Conservation (phyloP, 1,140 invertebrate genomes). For the Heliconius himera region DNA sequence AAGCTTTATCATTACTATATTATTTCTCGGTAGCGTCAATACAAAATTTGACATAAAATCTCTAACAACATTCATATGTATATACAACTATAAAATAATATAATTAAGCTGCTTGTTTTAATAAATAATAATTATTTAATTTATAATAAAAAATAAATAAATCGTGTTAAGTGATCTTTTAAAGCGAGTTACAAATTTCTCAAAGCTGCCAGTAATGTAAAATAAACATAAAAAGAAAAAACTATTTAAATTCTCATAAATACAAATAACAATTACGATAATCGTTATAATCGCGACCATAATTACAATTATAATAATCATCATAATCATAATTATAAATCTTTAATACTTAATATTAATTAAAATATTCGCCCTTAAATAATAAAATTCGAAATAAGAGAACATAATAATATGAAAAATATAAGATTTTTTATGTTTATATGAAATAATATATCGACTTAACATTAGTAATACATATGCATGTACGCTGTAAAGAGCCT, state of each 20-base stretch:
- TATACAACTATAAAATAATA: constrained; percentile 3
- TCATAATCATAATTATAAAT: not conserved
- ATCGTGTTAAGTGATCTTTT: not conserved
- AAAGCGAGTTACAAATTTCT: not conserved
- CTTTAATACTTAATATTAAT: constrained; percentile 1
- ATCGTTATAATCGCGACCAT: not conserved
- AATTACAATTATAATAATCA: not conserved
- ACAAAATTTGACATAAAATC: constrained; percentile 1
- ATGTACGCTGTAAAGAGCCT: not conserved
- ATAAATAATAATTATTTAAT: constrained; percentile 6
- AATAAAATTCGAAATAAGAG: constrained; percentile 13
- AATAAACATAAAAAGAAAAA: not conserved
- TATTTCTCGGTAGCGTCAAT: not conserved
- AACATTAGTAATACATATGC: not conserved
- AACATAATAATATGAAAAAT: not conserved
- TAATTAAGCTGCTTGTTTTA: constrained; percentile 4
- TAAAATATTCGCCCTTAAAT: constrained; percentile 1
- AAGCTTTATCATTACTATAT: not conserved
- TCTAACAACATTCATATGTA: constrained; percentile 7
- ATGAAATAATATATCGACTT: not conserved
- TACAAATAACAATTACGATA: not conserved
- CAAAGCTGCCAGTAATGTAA: not conserved
- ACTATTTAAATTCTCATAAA: not conserved
- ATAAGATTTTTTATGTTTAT: not conserved
- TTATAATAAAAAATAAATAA: not conserved